Conservation (phyloP, 2,888 invertebrate genomes). For the Zygogramma bicolorata region DNA sequence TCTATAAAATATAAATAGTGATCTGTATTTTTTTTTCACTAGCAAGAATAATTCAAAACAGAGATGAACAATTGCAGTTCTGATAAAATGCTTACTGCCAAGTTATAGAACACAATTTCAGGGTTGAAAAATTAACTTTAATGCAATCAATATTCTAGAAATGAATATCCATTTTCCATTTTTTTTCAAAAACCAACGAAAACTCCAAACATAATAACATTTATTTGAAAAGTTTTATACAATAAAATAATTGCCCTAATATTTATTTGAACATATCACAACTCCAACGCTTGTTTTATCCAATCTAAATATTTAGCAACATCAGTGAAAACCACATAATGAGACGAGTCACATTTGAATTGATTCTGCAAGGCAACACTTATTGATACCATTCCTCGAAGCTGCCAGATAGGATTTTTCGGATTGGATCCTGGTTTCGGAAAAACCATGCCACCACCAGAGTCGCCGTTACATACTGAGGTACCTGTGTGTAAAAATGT, state of each 20-base stretch:
- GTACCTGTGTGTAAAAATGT: slow-evolving; percentile 66
- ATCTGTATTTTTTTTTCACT: too few relatives aligned
- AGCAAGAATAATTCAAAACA: too few relatives aligned
- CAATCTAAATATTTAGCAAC: slow-evolving; percentile 72
- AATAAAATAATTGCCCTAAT: not conserved
- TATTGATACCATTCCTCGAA: slow-evolving; percentile 71
- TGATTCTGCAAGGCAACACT: slow-evolving; percentile 72
- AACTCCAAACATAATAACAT: not conserved
- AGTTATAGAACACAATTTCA: too few relatives aligned
- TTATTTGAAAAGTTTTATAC: too few relatives aligned
- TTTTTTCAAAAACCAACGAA: not conserved
- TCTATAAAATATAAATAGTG: too few relatives aligned
- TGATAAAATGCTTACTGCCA: too few relatives aligned
- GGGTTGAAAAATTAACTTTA: too few relatives aligned
- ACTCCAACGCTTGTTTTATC: slow-evolving; percentile 61
- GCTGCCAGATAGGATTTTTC: slow-evolving; percentile 56
- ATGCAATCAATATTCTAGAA: too few relatives aligned
- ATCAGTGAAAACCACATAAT: slow-evolving; percentile 75
- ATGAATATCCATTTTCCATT: not conserved
- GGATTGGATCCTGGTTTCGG: slow-evolving; percentile 53
- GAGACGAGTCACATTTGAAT: slow-evolving; percentile 71
- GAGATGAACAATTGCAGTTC: too few relatives aligned
- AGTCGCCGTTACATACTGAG: slow-evolving; percentile 70
- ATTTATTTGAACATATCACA: slow-evolving; percentile 11
- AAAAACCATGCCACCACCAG: slow-evolving; percentile 65